Conservation (phyloP, 1,140 invertebrate species). For the Protaetia brevitarsis region DNA sequence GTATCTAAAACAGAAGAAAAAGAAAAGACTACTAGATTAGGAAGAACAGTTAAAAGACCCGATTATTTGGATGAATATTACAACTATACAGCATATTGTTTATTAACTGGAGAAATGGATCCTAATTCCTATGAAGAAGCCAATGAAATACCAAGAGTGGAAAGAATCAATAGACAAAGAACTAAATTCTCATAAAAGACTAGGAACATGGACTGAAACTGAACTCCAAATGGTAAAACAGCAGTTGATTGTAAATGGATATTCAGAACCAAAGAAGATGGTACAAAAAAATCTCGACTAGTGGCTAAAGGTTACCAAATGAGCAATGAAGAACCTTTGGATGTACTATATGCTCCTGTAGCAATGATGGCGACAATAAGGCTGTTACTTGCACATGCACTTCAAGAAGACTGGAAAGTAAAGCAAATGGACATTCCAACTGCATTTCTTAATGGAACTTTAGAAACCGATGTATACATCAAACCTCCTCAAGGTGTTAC, state of each 20-base stretch:
- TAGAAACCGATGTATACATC: conserved; percentile 33
- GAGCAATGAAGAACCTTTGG: no score
- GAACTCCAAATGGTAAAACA: background rate
- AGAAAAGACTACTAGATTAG: background rate
- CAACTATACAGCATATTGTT: conserved; percentile 3
- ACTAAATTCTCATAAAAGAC: background rate
- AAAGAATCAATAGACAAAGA: background rate
- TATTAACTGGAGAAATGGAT: background rate
- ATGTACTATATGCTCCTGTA: no score
- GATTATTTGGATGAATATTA: background rate
- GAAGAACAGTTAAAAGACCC: background rate
- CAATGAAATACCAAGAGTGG: background rate
- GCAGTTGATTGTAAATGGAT: background rate
- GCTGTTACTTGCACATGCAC: conserved; percentile 26
- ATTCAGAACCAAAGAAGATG: conserved; percentile 11
- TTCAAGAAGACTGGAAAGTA: conserved; percentile 33
- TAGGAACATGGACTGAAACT: background rate
- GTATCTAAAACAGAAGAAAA: background rate
- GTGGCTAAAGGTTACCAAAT: no score
- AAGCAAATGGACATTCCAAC: conserved; percentile 37
- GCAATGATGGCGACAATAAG: no score
- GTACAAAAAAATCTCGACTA: no score
- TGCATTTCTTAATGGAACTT: conserved; percentile 35
- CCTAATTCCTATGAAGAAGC: conserved; percentile 1
- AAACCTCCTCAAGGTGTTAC: conserved; percentile 33